These are phyloP conservation scores for Neodiprion fabricii DNA, from an alignment of 1,140 invertebrate genomes.

Conservation along the genomic window DNA sequence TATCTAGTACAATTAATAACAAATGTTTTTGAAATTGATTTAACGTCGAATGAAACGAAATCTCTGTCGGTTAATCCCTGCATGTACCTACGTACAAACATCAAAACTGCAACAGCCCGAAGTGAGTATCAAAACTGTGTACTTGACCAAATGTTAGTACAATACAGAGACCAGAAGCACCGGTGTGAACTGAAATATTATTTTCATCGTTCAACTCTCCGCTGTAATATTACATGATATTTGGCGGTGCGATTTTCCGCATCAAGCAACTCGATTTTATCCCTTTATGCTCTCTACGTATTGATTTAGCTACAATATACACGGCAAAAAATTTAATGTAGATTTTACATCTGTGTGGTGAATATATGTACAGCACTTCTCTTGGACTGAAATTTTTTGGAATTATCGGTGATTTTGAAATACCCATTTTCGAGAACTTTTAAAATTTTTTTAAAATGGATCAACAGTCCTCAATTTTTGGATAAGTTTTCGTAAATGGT, in stretches of 20 bases:
- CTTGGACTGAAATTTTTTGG: too few relatives aligned
- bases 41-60: constrained; percentile 53
- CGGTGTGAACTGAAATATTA: not conserved
- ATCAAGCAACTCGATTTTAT: too few relatives aligned
- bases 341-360: too few relatives aligned
- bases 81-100: not conserved
- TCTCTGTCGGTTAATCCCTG: constrained; percentile 41
- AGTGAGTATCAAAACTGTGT: not conserved
- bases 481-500: too few relatives aligned
- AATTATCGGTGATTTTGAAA: too few relatives aligned
- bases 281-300: too few relatives aligned
- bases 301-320: too few relatives aligned
- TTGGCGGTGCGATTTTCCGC: not conserved
- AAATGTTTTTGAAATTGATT: constrained; percentile 51
- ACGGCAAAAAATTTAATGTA: too few relatives aligned
- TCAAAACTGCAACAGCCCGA: not conserved
- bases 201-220: not conserved
- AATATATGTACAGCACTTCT: too few relatives aligned
- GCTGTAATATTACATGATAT: not conserved
- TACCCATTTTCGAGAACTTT: too few relatives aligned
- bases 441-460: too few relatives aligned
- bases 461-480: too few relatives aligned
- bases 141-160: constrained; percentile 3
- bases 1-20: constrained; percentile 46
- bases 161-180: not conserved